Evolutionary conservation across 2,113 vertebrate genomes (phyloP).

Genomic region (Pyrgilauda ruficollis): DNA sequence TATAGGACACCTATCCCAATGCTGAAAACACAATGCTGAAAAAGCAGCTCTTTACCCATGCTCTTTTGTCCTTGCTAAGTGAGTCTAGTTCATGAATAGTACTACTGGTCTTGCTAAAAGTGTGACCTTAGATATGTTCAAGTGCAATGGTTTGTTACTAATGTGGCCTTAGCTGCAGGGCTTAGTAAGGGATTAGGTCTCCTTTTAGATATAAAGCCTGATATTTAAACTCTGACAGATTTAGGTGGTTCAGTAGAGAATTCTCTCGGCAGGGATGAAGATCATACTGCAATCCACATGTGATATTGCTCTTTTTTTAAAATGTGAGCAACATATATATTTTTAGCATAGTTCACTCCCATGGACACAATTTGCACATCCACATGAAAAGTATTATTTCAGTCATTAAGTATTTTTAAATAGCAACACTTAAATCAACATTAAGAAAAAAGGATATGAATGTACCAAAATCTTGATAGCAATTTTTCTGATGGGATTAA

Average conservation of each 20-base stretch:
- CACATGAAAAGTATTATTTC: neutral
- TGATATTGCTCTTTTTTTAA: neutral
- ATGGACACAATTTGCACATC: neutral
- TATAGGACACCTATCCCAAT: neutral
- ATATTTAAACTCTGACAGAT: slow-evolving; percentile 41
- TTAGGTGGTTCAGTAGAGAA: slow-evolving; percentile 1
- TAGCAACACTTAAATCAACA: neutral
- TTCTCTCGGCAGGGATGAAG: neutral
- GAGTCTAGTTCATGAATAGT: neutral
- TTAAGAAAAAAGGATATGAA: slow-evolving; percentile 92
- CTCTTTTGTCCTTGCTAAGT: slow-evolving; percentile 37
- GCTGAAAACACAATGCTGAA: neutral
- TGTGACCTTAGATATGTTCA: slow-evolving; percentile 41
- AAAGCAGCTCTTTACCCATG: neutral
- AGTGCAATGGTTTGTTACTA: slow-evolving; percentile 58
- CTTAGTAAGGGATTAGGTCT: slow-evolving; percentile 11
- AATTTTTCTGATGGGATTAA: slow-evolving; percentile 93
- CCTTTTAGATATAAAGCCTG: slow-evolving; percentile 22
- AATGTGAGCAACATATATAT: neutral
- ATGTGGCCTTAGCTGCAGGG: slow-evolving; percentile 36
- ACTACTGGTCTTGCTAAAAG: neutral
- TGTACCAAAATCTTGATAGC: slow-evolving; percentile 96
- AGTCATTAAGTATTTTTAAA: neutral
- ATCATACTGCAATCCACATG: neutral
- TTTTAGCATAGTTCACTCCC: neutral